Conservation (phyloP, 2,888 invertebrate genomes). For the Epirrhoe tristata region DNA sequence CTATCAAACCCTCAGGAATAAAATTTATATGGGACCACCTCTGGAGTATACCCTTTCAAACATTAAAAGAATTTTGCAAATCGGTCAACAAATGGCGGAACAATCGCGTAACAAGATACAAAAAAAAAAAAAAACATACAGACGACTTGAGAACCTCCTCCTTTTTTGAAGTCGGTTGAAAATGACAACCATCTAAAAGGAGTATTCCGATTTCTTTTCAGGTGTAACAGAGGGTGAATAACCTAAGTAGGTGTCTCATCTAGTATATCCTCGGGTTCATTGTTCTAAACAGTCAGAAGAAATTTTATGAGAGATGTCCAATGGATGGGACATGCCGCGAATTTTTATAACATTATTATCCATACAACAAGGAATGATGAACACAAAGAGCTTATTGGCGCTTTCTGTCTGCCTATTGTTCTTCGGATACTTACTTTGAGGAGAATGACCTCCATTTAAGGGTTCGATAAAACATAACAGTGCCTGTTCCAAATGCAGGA, state of each 20-base stretch:
- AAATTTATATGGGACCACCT: too few species aligned
- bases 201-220: conserved; percentile 21
- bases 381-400: conserved; percentile 78
- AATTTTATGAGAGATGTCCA: conserved; percentile 77
- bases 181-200: conserved; percentile 8
- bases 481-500: conserved; percentile 69
- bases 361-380: conserved; percentile 58
- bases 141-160: too few species aligned
- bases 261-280: conserved; percentile 65
- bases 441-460: conserved; percentile 77
- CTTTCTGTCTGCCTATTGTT: conserved; percentile 77
- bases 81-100: too few species aligned
- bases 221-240: conserved; percentile 36
- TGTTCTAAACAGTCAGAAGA: conserved; percentile 69
- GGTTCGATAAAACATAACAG: conserved; percentile 70
- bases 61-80: too few species aligned
- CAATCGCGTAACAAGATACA: too few species aligned
- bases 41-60: too few species aligned
- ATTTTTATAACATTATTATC: conserved; percentile 79
- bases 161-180: too few species aligned
- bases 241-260: conserved; percentile 21
- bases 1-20: too few species aligned
- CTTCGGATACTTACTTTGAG: conserved; percentile 60
- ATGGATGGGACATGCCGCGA: conserved; percentile 65
- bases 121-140: too few species aligned